These are phyloP conservation scores for Lutjanus argentimaculatus DNA, from an alignment of 2,797 vertebrate genomes.

Conservation along the genomic window DNA sequence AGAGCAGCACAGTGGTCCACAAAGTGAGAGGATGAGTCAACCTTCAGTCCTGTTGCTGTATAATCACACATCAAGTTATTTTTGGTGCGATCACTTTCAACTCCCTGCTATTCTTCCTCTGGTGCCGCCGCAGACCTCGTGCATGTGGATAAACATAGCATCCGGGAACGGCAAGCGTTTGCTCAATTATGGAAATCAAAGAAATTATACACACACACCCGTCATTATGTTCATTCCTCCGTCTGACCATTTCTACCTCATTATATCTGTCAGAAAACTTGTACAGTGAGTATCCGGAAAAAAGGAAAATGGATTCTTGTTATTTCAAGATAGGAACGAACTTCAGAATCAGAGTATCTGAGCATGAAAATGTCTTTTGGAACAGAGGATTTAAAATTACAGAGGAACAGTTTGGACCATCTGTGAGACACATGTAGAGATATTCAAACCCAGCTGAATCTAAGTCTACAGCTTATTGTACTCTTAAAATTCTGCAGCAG, in stretches of 20 bases:
- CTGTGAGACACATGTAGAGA: constrained; percentile 43
- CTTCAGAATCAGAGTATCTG: neutral
- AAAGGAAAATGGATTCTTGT: neutral
- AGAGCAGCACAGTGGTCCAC: neutral
- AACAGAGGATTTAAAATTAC: constrained; percentile 33
- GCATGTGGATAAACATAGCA: constrained; percentile 29
- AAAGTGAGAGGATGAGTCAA: constrained; percentile 22
- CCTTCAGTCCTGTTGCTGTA: constrained; percentile 15
- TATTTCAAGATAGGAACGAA: constrained; percentile 15
- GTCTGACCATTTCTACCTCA: neutral
- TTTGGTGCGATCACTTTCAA: constrained; percentile 27
- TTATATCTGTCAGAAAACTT: neutral
- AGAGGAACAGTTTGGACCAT: constrained; percentile 22
- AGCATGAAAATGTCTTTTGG: constrained; percentile 12
- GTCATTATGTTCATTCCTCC: constrained; percentile 50
- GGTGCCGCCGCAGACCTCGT: constrained; percentile 5
- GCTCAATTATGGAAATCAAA: constrained; percentile 37
- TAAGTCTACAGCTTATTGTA: neutral
- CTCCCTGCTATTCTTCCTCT: constrained; percentile 29
- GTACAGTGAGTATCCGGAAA: neutral
- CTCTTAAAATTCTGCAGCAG: neutral
- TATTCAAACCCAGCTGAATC: neutral
- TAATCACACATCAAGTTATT: constrained; percentile 53
- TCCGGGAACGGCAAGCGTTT: constrained; percentile 10
- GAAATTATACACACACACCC: neutral